Evolutionary conservation across 2,797 vertebrate genomes (phyloP).

Genomic region (Momotus momota): DNA sequence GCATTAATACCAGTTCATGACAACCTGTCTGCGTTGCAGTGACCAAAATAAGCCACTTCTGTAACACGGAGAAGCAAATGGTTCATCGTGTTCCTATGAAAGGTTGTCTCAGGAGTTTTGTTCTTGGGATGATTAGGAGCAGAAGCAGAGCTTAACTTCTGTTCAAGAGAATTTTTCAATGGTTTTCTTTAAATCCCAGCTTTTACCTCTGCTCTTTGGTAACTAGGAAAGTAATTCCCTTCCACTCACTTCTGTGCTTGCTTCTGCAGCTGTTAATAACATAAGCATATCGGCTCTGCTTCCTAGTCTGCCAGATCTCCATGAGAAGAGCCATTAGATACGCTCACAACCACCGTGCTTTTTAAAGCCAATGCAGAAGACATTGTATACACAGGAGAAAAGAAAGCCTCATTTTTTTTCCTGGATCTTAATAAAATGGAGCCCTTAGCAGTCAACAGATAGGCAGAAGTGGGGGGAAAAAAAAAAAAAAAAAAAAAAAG

Average conservation of each 20-base stretch:
- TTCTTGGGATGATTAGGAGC: not conserved
- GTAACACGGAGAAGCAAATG: not conserved
- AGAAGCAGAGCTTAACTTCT: constrained; percentile 1
- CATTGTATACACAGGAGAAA: not conserved
- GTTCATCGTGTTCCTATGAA: not conserved
- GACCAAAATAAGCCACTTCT: not conserved
- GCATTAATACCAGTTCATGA: not conserved
- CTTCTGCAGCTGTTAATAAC: constrained; percentile 18
- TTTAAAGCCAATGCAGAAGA: not conserved
- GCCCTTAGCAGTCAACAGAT: not conserved
- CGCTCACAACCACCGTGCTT: not conserved
- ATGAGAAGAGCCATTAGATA: constrained; percentile 1
- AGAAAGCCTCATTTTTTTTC: not conserved
- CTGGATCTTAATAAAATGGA: not conserved
- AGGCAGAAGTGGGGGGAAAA: not conserved
- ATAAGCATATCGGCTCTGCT: not conserved
- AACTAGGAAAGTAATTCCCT: constrained; percentile 11
- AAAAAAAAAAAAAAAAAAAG: not conserved
- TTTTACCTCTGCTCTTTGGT: not conserved
- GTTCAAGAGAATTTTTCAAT: not conserved
- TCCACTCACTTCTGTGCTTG: not conserved
- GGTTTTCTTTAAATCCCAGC: not conserved
- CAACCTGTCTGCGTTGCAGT: not conserved
- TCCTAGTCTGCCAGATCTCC: not conserved
- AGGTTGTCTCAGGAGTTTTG: not conserved